Evolutionary conservation across 2,888 invertebrate species (phyloP).

Genomic region (Synergus japonicus): DNA sequence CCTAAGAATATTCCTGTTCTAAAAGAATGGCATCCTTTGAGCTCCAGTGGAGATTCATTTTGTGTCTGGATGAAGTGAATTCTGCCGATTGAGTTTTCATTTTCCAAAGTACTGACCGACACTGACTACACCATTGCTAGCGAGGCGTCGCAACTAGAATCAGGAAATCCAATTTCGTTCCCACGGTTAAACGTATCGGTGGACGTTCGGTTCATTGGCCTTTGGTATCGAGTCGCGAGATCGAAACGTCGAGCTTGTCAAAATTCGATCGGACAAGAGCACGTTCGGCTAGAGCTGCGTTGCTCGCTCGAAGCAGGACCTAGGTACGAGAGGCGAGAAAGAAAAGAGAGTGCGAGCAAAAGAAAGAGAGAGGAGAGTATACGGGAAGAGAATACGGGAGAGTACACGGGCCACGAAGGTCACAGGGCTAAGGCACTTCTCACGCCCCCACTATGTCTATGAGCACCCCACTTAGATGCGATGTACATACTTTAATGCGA

Average conservation of each 20-base stretch:
- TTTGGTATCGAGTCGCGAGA: slow-evolving; percentile 64
- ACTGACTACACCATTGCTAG: background rate
- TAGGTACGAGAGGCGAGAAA: slow-evolving; percentile 27
- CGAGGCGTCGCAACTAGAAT: slow-evolving; percentile 26
- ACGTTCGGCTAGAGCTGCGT: slow-evolving; percentile 60
- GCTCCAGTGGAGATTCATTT: background rate
- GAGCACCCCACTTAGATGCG: slow-evolving; percentile 74
- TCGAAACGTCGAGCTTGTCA: slow-evolving; percentile 73
- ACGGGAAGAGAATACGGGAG: slow-evolving; percentile 63
- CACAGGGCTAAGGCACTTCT: slow-evolving; percentile 77
- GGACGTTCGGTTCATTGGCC: slow-evolving; percentile 59
- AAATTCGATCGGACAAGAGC: slow-evolving; percentile 73
- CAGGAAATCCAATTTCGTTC: slow-evolving; percentile 59
- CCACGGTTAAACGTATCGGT: slow-evolving; percentile 61
- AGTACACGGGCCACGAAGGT: slow-evolving; percentile 72
- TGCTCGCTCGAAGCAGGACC: slow-evolving; percentile 46
- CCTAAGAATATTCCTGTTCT: no score
- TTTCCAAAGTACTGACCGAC: slow-evolving; percentile 14
- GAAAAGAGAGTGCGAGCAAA: slow-evolving; percentile 36
- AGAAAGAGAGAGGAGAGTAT: slow-evolving; percentile 35
- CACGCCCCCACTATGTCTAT: slow-evolving; percentile 75
- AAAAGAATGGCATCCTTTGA: background rate
- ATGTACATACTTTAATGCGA: slow-evolving; percentile 71
- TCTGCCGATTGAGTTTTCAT: slow-evolving; percentile 14
- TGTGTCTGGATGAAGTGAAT: background rate